These are phyloP conservation scores for Lindbergichthys nudifrons DNA, from an alignment of 2,797 vertebrate species.

Conservation along the genomic window DNA sequence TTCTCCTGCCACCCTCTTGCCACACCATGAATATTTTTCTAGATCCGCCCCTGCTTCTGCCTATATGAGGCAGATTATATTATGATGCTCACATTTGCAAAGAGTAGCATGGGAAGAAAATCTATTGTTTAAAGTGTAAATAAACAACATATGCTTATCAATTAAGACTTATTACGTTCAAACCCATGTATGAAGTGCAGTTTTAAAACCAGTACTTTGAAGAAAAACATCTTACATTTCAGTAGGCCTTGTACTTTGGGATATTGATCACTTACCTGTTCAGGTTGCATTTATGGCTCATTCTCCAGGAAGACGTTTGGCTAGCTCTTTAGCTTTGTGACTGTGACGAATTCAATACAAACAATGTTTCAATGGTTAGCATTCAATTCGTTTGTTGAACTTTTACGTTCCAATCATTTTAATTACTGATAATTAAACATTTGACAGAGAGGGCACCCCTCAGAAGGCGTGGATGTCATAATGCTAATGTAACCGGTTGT, in stretches of 20 bases:
- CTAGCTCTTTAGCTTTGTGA: background rate
- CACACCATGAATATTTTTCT: too few relatives aligned
- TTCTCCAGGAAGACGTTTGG: background rate
- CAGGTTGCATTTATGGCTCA: background rate
- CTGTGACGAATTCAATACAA: background rate
- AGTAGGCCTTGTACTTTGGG: background rate
- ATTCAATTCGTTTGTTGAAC: background rate
- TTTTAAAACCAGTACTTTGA: background rate
- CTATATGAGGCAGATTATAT: too few relatives aligned
- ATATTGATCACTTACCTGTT: background rate
- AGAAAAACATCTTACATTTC: background rate
- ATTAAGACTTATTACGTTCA: background rate
- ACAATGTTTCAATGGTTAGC: background rate
- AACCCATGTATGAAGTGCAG: too few relatives aligned
- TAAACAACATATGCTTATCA: background rate
- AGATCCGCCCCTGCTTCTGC: too few relatives aligned
- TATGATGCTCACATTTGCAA: background rate
- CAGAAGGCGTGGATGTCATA: background rate
- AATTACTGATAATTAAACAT: too few relatives aligned
- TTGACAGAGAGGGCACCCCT: background rate
- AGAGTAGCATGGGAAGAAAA: background rate
- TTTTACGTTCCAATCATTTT: too few relatives aligned
- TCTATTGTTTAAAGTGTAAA: background rate
- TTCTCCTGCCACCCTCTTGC: too few relatives aligned
- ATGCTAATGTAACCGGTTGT: too few relatives aligned